Conservation (phyloP, 2,888 invertebrate species). For the Coelinius sp. region DNA sequence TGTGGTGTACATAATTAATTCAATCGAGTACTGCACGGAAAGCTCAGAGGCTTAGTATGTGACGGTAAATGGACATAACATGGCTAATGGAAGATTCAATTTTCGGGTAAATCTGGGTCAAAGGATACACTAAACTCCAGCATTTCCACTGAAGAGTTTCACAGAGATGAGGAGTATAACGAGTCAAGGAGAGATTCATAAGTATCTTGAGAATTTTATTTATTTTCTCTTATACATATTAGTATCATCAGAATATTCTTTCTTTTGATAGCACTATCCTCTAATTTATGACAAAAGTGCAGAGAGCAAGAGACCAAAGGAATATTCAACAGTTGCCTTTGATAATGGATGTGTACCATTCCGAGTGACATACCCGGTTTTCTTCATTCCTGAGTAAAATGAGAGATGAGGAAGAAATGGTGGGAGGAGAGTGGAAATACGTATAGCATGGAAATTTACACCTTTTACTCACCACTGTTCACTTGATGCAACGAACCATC, state of each 20-base stretch:
- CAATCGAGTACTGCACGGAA: neutral
- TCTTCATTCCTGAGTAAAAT: constrained; percentile 5
- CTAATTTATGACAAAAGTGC: neutral
- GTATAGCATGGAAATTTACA: neutral
- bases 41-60: neutral
- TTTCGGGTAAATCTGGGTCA: constrained; percentile 5
- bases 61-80: constrained; percentile 12
- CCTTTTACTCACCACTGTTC: neutral
- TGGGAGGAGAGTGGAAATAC: neutral
- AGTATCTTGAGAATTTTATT: neutral
- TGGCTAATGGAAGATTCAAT: neutral
- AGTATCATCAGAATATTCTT: neutral
- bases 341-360: neutral
- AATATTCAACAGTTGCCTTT: constrained; percentile 32
- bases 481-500: constrained; percentile 2
- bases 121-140: neutral
- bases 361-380: neutral
- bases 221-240: too few relatives aligned
- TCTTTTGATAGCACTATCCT: neutral
- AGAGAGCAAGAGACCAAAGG: constrained; percentile 18
- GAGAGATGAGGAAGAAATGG: constrained; percentile 2
- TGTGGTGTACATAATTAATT: constrained; percentile 25
- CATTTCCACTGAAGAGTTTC: neutral
- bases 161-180: neutral
- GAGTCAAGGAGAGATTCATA: neutral